Conservation (phyloP, 1,140 invertebrate genomes). For the Maconellicoccus hirsutus region DNA sequence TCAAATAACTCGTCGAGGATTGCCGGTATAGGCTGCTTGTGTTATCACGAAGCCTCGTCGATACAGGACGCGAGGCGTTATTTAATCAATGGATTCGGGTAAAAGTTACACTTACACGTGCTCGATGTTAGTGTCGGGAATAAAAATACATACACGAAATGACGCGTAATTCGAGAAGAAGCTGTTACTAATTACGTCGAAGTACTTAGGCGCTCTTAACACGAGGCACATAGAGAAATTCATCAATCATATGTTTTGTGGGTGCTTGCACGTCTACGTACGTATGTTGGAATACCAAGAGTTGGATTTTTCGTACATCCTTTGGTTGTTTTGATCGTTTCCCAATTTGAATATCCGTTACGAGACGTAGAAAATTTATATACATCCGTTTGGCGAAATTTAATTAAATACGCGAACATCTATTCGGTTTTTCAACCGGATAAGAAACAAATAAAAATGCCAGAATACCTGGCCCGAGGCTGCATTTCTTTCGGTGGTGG, state of each 20-base stretch:
- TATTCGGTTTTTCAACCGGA: not conserved
- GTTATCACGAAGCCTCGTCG: not conserved
- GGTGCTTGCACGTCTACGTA: too few relatives aligned
- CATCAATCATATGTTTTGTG: not conserved
- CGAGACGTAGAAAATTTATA: not conserved
- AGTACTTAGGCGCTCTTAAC: not conserved
- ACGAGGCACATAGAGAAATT: not conserved
- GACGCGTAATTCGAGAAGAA: not conserved
- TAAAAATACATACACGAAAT: not conserved
- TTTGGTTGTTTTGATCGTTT: not conserved
- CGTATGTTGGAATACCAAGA: too few relatives aligned
- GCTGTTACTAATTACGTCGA: not conserved
- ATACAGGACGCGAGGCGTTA: not conserved
- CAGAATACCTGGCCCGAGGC: not conserved
- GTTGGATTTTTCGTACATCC: too few relatives aligned
- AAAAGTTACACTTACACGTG: not conserved
- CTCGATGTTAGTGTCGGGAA: not conserved
- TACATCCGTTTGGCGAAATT: not conserved
- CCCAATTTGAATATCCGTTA: constrained; percentile 1
- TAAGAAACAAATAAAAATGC: constrained; percentile 3
- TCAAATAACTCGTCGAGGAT: not conserved
- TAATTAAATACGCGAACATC: not conserved
- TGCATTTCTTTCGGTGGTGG: not conserved
- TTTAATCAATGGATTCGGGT: not conserved
- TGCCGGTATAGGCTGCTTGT: not conserved